phyloP scores from a whole-genome alignment of 2,888 invertebrate genomes.

The Aplocera efformata region DNA sequence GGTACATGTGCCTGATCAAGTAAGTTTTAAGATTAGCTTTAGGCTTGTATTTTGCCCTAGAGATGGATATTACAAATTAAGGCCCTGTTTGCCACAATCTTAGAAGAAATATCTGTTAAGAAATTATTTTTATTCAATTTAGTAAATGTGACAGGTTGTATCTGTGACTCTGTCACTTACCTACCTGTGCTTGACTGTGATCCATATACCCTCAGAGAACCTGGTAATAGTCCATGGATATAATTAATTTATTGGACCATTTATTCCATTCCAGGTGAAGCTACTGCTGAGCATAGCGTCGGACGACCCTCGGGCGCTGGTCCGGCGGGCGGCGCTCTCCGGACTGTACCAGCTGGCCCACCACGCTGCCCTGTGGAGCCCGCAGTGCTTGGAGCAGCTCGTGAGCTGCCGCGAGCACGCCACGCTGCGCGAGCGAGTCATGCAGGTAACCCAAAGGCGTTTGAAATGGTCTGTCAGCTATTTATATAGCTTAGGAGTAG shows the following conservation, averaged over 20 bases:
- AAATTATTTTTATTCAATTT: too few species aligned
- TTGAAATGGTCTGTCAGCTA: too few species aligned
- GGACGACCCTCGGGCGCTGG: conserved; percentile 61
- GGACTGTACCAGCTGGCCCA: conserved; percentile 58
- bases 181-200: too few species aligned
- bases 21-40: conserved; percentile 38
- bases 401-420: conserved; percentile 53
- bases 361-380: conserved; percentile 68
- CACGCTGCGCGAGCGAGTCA: conserved; percentile 63
- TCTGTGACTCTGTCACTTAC: too few species aligned
- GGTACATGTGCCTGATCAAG: conserved; percentile 94
- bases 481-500: too few species aligned
- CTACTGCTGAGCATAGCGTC: conserved; percentile 62
- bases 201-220: too few species aligned
- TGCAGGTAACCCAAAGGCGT: conserved; percentile 56
- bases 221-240: too few species aligned
- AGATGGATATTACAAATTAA: too few species aligned
- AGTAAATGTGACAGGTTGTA: too few species aligned
- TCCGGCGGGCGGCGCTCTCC: conserved; percentile 59
- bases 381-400: conserved; percentile 48
- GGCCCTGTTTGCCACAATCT: conserved; percentile 7
- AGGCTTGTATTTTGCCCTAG: too few species aligned
- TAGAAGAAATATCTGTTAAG: too few species aligned
- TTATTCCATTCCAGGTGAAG: conserved; percentile 62
- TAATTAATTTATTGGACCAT: too few species aligned